Evolutionary conservation across 1,140 invertebrate genomes (phyloP), one percentile per base, ranked within the genome.

Genomic region (Holcopasites calliopsidis): DNA sequence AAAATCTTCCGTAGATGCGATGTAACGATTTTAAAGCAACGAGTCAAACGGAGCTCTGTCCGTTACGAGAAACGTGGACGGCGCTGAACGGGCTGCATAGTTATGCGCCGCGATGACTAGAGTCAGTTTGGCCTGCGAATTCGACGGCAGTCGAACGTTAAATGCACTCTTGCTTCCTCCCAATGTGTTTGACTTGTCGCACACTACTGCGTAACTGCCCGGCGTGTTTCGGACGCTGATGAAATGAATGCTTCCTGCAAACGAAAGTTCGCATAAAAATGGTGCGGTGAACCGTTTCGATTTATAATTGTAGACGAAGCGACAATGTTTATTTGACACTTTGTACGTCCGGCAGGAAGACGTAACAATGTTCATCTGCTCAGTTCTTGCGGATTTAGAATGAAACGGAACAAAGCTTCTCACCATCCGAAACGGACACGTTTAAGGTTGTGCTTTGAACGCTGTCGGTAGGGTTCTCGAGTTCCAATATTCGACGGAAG

Each of bases 141-240:
- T 88, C 0, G 89, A 85, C 23, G 84, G 62, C 2, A 87, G 84
- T 65, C 89, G 86, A 50, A 90, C 64, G 31, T 85, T 85, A 40
- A 91, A 86, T 42, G 73, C 82, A 33, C 72, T 85, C 68, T 70
- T 78, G 38, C 87, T 85, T 54, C 70, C 77, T 68, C 89, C 90
- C 3, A 90, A 76, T 6, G 64, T 88, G 52, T 82, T 81, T 0
- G 86, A 78, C n/a, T 87, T 84, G 26, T 87, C 87, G 40, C 90
- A 91, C 4, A 82, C 84, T 1, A 91, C 90, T 0, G 86, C 89
- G 16, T 84, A 87, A 44, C 90, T 91, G 5, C 89, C 87, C 1
- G 28, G 76, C 23, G 86, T 76, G 72, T 91, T 91, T 23, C 74
- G 28, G 1, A 83, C 76, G 23, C 84, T 88, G 6, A 90, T 28